Evolutionary conservation across 2,113 vertebrate genomes (phyloP).

Genomic region (Limanda limanda): DNA sequence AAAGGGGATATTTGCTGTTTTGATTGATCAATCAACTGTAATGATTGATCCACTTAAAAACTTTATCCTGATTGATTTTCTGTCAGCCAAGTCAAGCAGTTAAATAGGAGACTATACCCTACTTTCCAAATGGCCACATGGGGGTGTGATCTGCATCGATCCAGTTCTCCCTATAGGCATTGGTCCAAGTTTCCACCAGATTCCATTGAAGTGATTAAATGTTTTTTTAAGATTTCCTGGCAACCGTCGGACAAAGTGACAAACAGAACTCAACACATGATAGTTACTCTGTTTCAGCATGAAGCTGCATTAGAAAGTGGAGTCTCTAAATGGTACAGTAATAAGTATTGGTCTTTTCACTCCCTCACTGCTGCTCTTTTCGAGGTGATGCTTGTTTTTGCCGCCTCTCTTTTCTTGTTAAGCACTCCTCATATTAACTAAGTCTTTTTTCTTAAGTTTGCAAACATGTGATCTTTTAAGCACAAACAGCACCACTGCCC

Average conservation of each 20-base stretch:
- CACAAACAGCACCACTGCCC: neutral
- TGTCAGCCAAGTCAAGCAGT: neutral
- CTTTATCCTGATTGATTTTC: neutral
- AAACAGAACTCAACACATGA: neutral
- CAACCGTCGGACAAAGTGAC: neutral
- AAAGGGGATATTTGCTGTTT: neutral
- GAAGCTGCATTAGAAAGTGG: neutral
- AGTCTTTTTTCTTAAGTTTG: too few relatives aligned
- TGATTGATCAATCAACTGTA: neutral
- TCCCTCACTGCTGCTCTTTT: neutral
- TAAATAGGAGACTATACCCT: neutral
- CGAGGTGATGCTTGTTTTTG: neutral
- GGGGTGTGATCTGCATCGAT: neutral
- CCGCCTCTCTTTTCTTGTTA: neutral
- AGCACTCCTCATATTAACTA: too few relatives aligned
- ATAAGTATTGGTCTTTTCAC: too few relatives aligned
- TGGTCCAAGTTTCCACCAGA: neutral
- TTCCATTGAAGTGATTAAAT: neutral
- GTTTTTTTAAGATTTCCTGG: conserved; percentile 5
- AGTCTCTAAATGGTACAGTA: too few relatives aligned
- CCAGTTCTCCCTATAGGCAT: neutral
- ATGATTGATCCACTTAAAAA: too few relatives aligned
- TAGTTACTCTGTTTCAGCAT: neutral
- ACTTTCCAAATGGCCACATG: neutral
- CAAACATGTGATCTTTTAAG: neutral